Evolutionary conservation across 2,113 vertebrate genomes (phyloP).

Genomic region (Tylochromis polylepis): DNA sequence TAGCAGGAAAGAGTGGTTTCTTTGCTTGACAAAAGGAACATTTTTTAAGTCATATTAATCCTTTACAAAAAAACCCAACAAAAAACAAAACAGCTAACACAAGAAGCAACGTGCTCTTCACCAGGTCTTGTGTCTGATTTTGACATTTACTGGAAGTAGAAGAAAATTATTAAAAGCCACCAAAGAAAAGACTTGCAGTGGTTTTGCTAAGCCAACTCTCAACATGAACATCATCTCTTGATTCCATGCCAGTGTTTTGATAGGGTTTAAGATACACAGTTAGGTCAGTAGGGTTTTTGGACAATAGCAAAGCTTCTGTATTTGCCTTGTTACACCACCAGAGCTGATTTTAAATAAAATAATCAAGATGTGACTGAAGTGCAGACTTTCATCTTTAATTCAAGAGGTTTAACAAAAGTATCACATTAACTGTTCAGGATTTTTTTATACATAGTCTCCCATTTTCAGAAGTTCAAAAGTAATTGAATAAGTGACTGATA

Average conservation of each 20-base stretch:
- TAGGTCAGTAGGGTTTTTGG: neutral
- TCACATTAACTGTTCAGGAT: neutral
- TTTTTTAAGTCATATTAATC: neutral
- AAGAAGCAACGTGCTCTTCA: neutral
- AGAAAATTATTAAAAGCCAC: neutral
- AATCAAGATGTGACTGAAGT: neutral
- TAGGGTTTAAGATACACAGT: neutral
- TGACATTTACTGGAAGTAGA: neutral
- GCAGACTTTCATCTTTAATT: neutral
- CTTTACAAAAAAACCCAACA: neutral
- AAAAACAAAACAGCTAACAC: neutral
- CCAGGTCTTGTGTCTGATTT: neutral
- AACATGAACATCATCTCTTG: neutral
- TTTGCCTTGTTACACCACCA: neutral
- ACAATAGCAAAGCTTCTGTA: neutral
- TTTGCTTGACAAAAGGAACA: neutral
- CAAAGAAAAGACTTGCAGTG: neutral
- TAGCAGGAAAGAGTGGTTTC: neutral
- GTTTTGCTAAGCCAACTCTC: neutral
- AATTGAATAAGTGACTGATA: neutral
- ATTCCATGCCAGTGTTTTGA: neutral
- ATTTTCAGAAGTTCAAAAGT: neutral
- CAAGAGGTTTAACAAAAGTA: neutral
- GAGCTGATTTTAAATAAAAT: neutral
- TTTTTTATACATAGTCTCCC: neutral